Conservation (phyloP, 2,888 invertebrate species). For the Amorpha juglandis region DNA sequence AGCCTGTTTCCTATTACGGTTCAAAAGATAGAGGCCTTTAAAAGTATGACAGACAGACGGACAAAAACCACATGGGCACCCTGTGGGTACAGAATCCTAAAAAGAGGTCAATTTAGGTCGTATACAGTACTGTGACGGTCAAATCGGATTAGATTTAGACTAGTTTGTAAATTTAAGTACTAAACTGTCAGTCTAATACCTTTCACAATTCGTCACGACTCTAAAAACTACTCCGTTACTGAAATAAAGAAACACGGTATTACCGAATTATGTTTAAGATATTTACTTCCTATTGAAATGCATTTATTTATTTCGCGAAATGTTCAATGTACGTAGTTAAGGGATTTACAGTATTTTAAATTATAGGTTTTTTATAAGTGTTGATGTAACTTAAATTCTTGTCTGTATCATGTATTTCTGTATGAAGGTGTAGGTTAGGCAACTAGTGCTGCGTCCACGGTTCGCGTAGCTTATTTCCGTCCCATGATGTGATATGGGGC, state of each 20-base stretch:
- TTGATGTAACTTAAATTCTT: not conserved
- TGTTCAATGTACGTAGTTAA: slow-evolving; percentile 3
- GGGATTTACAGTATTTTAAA: slow-evolving; percentile 15
- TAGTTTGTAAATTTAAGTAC: not conserved
- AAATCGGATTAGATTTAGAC: not conserved
- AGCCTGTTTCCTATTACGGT: no score
- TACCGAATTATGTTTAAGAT: slow-evolving; percentile 21
- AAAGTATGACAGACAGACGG: no score
- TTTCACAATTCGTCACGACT: not conserved
- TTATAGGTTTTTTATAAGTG: slow-evolving; percentile 3
- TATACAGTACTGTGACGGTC: no score
- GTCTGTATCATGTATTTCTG: no score
- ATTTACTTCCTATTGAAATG: slow-evolving; percentile 21
- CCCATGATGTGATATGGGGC: no score
- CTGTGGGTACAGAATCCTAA: no score
- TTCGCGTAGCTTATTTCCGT: no score
- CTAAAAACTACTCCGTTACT: not conserved
- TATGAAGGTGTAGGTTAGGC: no score
- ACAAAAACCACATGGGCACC: no score
- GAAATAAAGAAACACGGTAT: not conserved
- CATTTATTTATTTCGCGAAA: slow-evolving; percentile 27
- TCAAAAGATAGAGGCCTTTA: no score
- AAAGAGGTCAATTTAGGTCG: no score
- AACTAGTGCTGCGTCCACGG: no score
- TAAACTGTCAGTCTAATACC: not conserved